Evolutionary conservation across 2,113 vertebrate genomes (phyloP), one percentile per base, ranked within the genome.

Genomic region (Atherinomorus stipes): DNA sequence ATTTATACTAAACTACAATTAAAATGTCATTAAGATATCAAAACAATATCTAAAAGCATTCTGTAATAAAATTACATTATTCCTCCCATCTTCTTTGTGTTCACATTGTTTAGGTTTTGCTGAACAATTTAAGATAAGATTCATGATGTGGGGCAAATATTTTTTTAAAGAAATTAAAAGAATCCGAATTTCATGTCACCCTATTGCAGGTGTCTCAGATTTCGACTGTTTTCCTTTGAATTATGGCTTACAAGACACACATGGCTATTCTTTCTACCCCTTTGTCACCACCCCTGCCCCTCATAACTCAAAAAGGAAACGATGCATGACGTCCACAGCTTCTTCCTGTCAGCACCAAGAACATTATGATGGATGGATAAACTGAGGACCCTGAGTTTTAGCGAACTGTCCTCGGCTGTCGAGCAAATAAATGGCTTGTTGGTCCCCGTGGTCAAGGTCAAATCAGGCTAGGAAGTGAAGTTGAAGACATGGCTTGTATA

Each of bases 331-430:
- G 37, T 70, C 85, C 83, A 58, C 78, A 51, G 85, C 76, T 76
- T 77, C 78, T 69, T 37, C 61, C 74, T 37, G 86, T 91, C 86
- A 76, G 12, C 60, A 21, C 34, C 74, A 34, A 68, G 77, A 78
- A 74, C 87, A 70, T 19, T 38, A 69, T 88, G 81, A 90, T 89
- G 71, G 81, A 89, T 90, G 61, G 65, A 59, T 18, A 19, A 63
- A 71, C 2, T 16, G 38, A 67, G 42, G 68, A 15, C 31, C 19
- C 44, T 12, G 52, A 53, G 76, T 40, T 84, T 70, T 40, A 64
- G 50, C 51, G 57, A 64, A 45, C 53, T 53, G 63, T 64, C 60
- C 77, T 66, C 47, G 21, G 49, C 71, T 80, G 79, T 85, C 84
- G 50, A 11, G 54, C 38, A 76, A 76, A 86, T 66, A 73, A 74